Evolutionary conservation across 2,113 vertebrate species (phyloP).

Genomic region (Oceanodroma tethys): DNA sequence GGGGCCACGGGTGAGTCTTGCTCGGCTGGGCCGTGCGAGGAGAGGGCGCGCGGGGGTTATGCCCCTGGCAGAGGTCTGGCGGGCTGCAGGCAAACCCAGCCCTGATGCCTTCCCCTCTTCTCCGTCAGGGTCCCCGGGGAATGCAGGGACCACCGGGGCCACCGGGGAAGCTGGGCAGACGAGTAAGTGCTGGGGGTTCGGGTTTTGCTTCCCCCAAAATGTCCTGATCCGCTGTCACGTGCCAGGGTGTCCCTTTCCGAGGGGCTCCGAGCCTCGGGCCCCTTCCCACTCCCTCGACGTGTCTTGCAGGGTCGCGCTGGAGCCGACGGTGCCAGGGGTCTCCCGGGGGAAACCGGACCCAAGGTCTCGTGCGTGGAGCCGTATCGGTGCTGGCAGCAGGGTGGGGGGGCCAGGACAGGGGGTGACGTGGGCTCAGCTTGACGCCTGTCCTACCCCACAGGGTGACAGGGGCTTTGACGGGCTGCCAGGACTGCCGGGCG

Average conservation of each 20-base stretch:
- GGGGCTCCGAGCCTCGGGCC: too few relatives aligned
- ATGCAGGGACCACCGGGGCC: constrained; percentile 77
- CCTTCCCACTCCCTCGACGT: background rate
- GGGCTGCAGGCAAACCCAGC: background rate
- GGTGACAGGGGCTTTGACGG: constrained; percentile 92
- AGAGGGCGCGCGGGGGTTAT: rapidly evolving
- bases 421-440: background rate
- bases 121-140: constrained; percentile 81
- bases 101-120: background rate
- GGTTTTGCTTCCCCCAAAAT: background rate
- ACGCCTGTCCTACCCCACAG: constrained; percentile 64
- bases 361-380: constrained; percentile 71
- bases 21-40: too few relatives aligned
- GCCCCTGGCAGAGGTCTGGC: background rate
- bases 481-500: constrained; percentile 86
- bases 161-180: constrained; percentile 81
- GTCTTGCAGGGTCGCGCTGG: constrained; percentile 78
- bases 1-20: constrained; percentile 68
- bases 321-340: constrained; percentile 84
- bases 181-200: constrained; percentile 66
- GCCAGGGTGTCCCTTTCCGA: too few relatives aligned
- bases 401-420: background rate
- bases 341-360: constrained; percentile 85
- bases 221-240: background rate
- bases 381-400: background rate